Evolutionary conservation across 1,140 invertebrate species (phyloP).

Genomic region (Drosophila pseudoananassae): DNA sequence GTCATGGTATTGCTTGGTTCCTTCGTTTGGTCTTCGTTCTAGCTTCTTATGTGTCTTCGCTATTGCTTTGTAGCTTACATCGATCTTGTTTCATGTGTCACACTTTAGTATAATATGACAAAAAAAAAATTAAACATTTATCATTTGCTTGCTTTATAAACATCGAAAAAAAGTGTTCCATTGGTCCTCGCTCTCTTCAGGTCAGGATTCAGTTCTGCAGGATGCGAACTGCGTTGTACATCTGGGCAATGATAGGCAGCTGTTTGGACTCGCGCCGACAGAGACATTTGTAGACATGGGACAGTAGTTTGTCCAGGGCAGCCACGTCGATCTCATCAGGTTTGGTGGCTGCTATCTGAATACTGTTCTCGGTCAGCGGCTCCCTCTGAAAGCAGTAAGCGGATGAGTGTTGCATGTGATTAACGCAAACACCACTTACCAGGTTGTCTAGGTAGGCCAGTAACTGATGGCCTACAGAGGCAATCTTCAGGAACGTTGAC

Average conservation of each 20-base stretch:
- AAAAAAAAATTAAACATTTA: neutral
- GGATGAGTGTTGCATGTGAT: constrained; percentile 41
- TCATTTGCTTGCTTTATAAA: neutral
- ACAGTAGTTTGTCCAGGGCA: constrained; percentile 61
- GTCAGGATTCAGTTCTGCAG: constrained; percentile 49
- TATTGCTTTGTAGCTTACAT: neutral
- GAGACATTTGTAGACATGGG: constrained; percentile 62
- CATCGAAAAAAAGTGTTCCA: constrained; percentile 40
- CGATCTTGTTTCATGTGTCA: neutral
- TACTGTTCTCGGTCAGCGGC: constrained; percentile 28
- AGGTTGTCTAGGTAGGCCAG: constrained; percentile 89
- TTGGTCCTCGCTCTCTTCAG: constrained; percentile 2
- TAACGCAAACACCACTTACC: constrained; percentile 85
- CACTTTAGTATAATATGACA: neutral
- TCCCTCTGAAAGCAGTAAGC: constrained; percentile 48
- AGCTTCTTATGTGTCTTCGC: neutral
- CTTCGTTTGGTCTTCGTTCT: neutral
- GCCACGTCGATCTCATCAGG: constrained; percentile 69
- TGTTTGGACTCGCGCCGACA: constrained; percentile 57
- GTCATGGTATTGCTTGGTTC: neutral
- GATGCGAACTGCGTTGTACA: constrained; percentile 78
- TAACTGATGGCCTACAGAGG: constrained; percentile 88
- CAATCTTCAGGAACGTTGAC: constrained; percentile 87
- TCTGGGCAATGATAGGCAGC: constrained; percentile 69
- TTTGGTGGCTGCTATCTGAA: constrained; percentile 65